Percentiles rank a stretch among this genome's conserved stretches.
Conservation (phyloP, 2,888 invertebrate genomes). For the Lycophotia porphyrea region DNA sequence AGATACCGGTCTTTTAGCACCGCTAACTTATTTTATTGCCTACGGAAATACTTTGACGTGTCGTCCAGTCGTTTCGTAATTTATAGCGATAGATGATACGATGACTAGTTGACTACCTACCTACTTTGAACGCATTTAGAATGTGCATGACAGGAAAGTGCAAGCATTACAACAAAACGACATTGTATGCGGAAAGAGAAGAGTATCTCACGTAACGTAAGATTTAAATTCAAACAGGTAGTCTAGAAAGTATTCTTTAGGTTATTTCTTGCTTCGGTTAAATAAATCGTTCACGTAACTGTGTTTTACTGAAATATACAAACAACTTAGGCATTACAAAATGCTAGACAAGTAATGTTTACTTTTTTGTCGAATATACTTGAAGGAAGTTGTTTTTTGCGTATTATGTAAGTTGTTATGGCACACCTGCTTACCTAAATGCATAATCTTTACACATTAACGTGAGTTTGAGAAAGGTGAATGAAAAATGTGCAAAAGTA, state of each 20-base stretch:
- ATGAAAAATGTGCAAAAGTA: conserved; percentile 10
- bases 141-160: conserved; percentile 52
- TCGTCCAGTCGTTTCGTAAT: neutral
- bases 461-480: conserved; percentile 16
- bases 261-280: conserved; percentile 53
- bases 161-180: conserved; percentile 29
- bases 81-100: conserved; percentile 7
- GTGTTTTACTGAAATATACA: conserved; percentile 51
- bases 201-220: conserved; percentile 74
- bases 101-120: neutral
- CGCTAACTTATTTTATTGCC: neutral
- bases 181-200: conserved; percentile 54
- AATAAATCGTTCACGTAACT: conserved; percentile 70
- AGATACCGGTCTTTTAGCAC: neutral
- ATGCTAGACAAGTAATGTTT: conserved; percentile 42
- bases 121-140: conserved; percentile 41
- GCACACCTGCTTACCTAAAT: conserved; percentile 37
- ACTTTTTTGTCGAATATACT: conserved; percentile 21
- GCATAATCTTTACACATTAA: conserved; percentile 36
- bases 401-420: conserved; percentile 47
- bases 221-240: conserved; percentile 80
- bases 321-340: conserved; percentile 42
- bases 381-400: conserved; percentile 32
- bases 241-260: conserved; percentile 78
- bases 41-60: neutral